phyloP scores from a whole-genome alignment of 2,797 vertebrate genomes.

The Danio kyathit region DNA sequence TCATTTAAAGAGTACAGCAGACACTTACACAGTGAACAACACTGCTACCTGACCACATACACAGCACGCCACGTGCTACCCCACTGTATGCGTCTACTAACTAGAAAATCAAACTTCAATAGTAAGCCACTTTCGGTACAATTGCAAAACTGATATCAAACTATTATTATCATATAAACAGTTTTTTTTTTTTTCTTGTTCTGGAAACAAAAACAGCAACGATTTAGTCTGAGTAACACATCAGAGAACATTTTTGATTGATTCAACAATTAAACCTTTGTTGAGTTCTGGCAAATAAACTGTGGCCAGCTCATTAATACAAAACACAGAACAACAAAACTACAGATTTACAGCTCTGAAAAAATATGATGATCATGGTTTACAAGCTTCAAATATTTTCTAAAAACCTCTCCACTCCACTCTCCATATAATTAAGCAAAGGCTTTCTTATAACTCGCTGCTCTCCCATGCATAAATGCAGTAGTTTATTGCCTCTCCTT shows the following conservation, averaged over 20 bases:
- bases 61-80: conserved; percentile 85
- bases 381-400: conserved; percentile 38
- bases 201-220: conserved; percentile 44
- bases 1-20: conserved; percentile 84
- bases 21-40: conserved; percentile 86
- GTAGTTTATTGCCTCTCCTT: conserved; percentile 82
- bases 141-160: conserved; percentile 96
- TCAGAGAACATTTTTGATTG: conserved; percentile 87
- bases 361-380: conserved; percentile 43
- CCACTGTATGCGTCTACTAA: conserved; percentile 85
- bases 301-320: conserved; percentile 81
- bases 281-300: conserved; percentile 84
- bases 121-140: conserved; percentile 99
- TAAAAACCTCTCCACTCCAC: conserved; percentile 27
- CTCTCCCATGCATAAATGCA: conserved; percentile 58
- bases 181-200: conserved; percentile 77
- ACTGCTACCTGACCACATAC: conserved; percentile 87
- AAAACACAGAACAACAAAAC: conserved; percentile 70
- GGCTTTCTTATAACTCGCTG: conserved; percentile 42
- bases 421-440: conserved; percentile 38
- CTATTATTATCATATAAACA: conserved; percentile 89
- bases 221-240: conserved; percentile 83
- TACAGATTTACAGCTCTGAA: conserved; percentile 42
- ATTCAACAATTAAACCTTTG: conserved; percentile 88
- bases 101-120: conserved; percentile 89